Evolutionary conservation across 2,888 invertebrate species (phyloP), one percentile per base, ranked within the genome.

Genomic region (Drosophila robusta): DNA sequence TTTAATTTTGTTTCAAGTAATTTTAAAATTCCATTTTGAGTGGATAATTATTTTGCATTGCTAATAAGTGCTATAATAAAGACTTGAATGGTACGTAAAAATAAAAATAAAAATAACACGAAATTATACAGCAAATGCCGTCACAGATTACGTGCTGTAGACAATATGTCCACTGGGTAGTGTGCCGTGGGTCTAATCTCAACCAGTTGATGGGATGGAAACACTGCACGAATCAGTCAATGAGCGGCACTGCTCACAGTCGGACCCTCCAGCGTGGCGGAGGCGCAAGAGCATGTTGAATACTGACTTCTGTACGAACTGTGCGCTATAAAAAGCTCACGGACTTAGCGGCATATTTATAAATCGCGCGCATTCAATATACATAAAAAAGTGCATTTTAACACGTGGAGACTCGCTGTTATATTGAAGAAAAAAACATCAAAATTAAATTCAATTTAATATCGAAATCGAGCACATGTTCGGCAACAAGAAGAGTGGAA

Each of bases 381-480:
- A 7, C 46, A 70, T 70, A 61, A 57, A 84, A 84, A 80, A 75
- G 88, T 85, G 82, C 64, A 85, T 67, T 78, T 32, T 11, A 51
- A 39, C 89, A 78, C 89, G 86, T 87, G 69, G 44, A 44, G 44
- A 44, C 26, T 36, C 16, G 6, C 22, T 24, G 38, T 22, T 4
- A 47, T 18, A n/a, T 8, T 9, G 5, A 32, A n/a, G 18, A 29
- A 51, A 8, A n/a, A 7, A 18, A n/a, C 8, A 16, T 11, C 0
- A 38, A 51, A 26, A 6, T 4, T 3, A 47, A 51, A 39, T 24
- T 14, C 16, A 14, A 12, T 8, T 34, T 4, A 29, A 69, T 39
- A 11, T 24, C n/a, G 45, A 11, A 36, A 16, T 38, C 39, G 47
- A 32, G 14, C 38, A 71, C 29, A 75, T 75, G 76, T 16, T 16